Base-by-base conservation (phyloP, 2,113 vertebrate genomes). In the Recurvirostra avosetta region DNA sequence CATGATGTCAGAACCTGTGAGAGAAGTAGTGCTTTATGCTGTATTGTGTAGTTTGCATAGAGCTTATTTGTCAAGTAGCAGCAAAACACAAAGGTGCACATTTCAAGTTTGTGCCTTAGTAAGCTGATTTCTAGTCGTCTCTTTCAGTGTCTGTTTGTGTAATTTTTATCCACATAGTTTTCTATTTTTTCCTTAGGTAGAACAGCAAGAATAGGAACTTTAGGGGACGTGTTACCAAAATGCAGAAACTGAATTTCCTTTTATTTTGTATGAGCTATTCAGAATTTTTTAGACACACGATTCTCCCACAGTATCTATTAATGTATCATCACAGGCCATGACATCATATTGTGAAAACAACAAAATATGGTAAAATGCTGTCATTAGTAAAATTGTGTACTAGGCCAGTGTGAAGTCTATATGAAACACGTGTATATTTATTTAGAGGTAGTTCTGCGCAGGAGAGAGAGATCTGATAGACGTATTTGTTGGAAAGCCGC, bases 401-500 rank as follows among this genome's bases (percentile, higher is more conserved):
- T 29, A 58, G 36, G n/a, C 59, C 16, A 22, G 36, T 71, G 22
- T 53, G 49, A 49, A 41, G n/a, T 12, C 38, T 92, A 10, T 27
- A 14, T 77, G 79, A 81, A 93, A 67, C 70, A 49, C 0, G 0
- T n/a, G 29, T 30, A 6, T 29, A 13, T 81, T 89, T 88, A 59
- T 91, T 93, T 86, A 89, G 62, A 53, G 38, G n/a, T 72, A 90
- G 89, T 56, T 92, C 80, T 91, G n/a, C 4, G 4, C 20, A 74
- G 82, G 62, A 55, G 27, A 55, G 56, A 58, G 59, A 74, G 83
- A 72, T 76, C 72, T 27, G 70, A 83, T 70, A 91, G 68, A 93
- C 0, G 0, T 63, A 36, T 95, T 85, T 93, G 21, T 84, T 91
- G 95, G 83, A 97, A 97, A 97, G 92, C 52, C 92, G 81, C 75